phyloP scores from a whole-genome alignment of 2,888 invertebrate species.

The Tachina grossa region DNA sequence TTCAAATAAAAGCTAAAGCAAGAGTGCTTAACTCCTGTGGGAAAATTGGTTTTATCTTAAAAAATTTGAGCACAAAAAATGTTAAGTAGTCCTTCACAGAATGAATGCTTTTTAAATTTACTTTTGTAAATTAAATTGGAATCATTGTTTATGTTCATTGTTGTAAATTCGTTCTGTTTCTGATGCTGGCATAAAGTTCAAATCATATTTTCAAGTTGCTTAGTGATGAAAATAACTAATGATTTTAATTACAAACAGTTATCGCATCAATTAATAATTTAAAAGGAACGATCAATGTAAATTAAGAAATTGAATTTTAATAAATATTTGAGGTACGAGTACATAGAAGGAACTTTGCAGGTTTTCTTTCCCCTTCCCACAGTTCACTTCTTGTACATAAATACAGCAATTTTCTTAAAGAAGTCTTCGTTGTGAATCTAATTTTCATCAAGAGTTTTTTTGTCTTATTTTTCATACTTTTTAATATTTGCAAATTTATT shows the following conservation, averaged over 20 bases:
- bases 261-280: background rate
- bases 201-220: slow-evolving; percentile 17
- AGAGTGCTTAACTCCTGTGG: background rate
- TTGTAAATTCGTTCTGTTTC: background rate
- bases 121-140: background rate
- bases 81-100: background rate
- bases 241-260: slow-evolving; percentile 10
- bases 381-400: too few species aligned
- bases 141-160: slow-evolving; percentile 15
- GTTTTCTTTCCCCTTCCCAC: too few species aligned
- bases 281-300: too few species aligned
- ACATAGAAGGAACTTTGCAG: too few species aligned
- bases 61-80: background rate
- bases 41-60: background rate
- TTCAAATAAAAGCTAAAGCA: background rate
- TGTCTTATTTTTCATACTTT: background rate
- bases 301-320: too few species aligned
- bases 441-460: background rate
- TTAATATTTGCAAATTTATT: slow-evolving; percentile 3
- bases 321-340: too few species aligned
- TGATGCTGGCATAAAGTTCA: slow-evolving; percentile 6
- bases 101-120: slow-evolving; percentile 4
- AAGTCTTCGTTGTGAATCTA: background rate
- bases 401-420: too few species aligned
- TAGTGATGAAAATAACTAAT: slow-evolving; percentile 8